These are phyloP conservation scores for Nipponia nippon DNA, from an alignment of 2,113 vertebrate genomes.

Conservation along the genomic window DNA sequence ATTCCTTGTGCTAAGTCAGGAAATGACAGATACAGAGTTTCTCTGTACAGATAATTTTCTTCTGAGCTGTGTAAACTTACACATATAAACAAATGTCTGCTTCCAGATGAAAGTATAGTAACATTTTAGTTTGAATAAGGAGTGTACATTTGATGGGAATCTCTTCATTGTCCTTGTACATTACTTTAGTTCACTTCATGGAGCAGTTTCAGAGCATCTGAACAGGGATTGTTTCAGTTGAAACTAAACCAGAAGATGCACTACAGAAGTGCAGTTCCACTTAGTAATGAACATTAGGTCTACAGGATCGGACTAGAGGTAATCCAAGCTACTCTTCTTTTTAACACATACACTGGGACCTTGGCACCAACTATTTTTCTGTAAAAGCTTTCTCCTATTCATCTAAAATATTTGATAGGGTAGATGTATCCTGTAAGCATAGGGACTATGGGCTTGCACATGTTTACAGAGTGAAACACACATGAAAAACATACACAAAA, in stretches of 20 bases:
- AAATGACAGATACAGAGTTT: background rate
- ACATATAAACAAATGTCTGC: background rate
- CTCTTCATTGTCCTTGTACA: background rate
- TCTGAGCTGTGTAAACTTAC: background rate
- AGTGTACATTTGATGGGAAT: fast-evolving
- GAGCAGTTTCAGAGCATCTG: background rate
- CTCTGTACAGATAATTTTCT: background rate
- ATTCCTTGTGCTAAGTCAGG: background rate
- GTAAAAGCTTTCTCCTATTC: background rate
- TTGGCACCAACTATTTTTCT: background rate
- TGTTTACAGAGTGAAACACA: background rate
- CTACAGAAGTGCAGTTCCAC: background rate
- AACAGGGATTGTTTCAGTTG: background rate
- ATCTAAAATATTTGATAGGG: background rate
- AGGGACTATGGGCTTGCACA: background rate
- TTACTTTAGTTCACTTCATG: background rate
- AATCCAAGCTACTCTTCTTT: background rate
- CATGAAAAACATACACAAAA: background rate
- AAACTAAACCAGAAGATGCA: background rate
- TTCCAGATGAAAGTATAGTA: background rate
- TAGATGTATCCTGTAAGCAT: background rate
- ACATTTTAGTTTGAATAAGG: background rate
- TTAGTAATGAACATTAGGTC: background rate
- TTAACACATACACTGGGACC: background rate
- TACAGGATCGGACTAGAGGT: background rate